Conservation (phyloP, 23 tunicate species). For the Halocynthia aurantium region DNA sequence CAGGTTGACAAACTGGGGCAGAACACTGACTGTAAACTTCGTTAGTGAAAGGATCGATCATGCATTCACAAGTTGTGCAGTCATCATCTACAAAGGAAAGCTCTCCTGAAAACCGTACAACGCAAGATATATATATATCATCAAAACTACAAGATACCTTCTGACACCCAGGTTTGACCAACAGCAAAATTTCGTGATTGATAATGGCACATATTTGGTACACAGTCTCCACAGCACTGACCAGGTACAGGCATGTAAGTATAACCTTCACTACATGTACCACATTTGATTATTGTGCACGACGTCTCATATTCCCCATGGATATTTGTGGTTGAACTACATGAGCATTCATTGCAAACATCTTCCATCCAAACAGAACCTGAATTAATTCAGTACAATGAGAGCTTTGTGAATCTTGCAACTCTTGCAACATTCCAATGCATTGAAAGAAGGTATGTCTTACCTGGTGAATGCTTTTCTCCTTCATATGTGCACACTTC, state of each 20-base stretch:
- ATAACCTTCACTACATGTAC: slow-evolving; percentile 89
- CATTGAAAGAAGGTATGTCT: not conserved
- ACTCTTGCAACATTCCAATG: no score
- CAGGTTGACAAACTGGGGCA: slow-evolving; percentile 74
- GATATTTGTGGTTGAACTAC: slow-evolving; percentile 32
- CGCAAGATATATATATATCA: no score
- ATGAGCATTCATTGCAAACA: slow-evolving; percentile 93
- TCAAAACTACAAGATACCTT: slow-evolving; percentile 28
- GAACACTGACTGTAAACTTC: slow-evolving; percentile 92
- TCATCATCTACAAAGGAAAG: slow-evolving; percentile 36
- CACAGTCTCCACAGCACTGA: slow-evolving; percentile 98
- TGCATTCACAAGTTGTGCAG: slow-evolving; percentile 87
- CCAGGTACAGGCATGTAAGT: slow-evolving; percentile 96
- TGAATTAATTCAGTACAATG: slow-evolving; percentile 5
- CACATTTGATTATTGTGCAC: slow-evolving; percentile 81
- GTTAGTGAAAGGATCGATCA: slow-evolving; percentile 82
- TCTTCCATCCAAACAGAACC: slow-evolving; percentile 93
- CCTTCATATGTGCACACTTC: slow-evolving; percentile 43
- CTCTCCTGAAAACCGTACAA: not conserved
- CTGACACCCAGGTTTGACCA: slow-evolving; percentile 74
- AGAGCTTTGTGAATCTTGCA: not conserved
- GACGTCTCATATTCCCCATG: slow-evolving; percentile 69
- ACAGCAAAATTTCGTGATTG: slow-evolving; percentile 73
- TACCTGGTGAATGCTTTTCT: slow-evolving; percentile 81
- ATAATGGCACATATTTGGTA: slow-evolving; percentile 86